Conservation (phyloP, 1,140 invertebrate genomes). For the Stegodyphus mimosarum region DNA sequence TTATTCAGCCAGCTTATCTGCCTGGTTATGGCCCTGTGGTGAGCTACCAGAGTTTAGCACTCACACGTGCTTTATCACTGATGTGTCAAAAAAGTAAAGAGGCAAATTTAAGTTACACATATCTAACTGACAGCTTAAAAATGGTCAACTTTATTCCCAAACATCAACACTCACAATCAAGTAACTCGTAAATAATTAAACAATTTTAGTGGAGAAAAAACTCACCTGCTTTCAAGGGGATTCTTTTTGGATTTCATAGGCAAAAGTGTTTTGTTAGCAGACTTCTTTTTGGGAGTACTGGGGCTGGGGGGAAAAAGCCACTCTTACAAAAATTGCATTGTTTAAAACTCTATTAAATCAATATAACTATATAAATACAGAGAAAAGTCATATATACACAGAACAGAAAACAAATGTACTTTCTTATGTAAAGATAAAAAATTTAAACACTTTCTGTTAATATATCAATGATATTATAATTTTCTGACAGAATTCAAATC, state of each 20-base stretch:
- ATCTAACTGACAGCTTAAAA: neutral
- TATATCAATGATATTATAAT: too few relatives aligned
- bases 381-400: too few relatives aligned
- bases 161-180: too few relatives aligned
- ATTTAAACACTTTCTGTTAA: too few relatives aligned
- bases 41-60: neutral
- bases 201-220: neutral
- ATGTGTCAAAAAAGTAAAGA: neutral
- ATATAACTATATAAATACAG: too few relatives aligned
- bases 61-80: neutral
- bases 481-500: too few relatives aligned
- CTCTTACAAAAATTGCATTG: neutral
- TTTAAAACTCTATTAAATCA: too few relatives aligned
- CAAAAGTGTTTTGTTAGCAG: neutral
- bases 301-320: slow-evolving; percentile 16
- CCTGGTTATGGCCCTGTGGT: too few relatives aligned
- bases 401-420: too few relatives aligned
- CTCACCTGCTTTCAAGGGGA: slow-evolving; percentile 27
- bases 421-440: too few relatives aligned
- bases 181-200: neutral
- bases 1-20: too few relatives aligned
- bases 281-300: slow-evolving; percentile 17
- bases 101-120: neutral
- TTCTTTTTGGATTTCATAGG: slow-evolving; percentile 56
- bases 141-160: too few relatives aligned